Evolutionary conservation across 2,888 invertebrate genomes (phyloP).

Genomic region (Aspidapion aeneum): DNA sequence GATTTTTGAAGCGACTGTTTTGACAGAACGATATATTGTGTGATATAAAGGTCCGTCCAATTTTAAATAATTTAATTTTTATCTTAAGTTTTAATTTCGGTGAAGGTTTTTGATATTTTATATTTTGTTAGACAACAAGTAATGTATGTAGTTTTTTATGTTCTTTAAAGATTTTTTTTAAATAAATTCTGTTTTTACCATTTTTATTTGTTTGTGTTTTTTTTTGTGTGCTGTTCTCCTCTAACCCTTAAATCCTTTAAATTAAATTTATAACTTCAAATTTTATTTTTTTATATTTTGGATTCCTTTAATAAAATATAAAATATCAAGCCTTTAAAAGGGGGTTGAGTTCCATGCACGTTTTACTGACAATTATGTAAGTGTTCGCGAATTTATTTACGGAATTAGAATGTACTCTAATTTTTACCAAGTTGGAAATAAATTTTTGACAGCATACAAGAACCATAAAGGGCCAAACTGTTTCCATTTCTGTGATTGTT

Average conservation of each 20-base stretch:
- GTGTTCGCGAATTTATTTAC: no score
- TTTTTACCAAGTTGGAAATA: no score
- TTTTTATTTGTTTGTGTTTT: constrained; percentile 13
- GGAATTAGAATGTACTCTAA: no score
- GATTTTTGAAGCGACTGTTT: no score
- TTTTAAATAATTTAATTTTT: constrained; percentile 1
- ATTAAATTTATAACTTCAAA: constrained; percentile 16
- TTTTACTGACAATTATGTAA: no score
- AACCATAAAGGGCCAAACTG: no score
- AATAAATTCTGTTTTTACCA: constrained; percentile 12
- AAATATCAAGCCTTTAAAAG: not conserved
- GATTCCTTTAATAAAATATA: constrained; percentile 21
- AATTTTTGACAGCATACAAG: no score
- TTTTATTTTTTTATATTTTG: constrained; percentile 26
- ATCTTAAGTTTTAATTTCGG: constrained; percentile 19
- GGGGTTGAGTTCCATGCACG: no score
- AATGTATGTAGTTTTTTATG: constrained; percentile 26
- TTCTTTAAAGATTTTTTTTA: constrained; percentile 23
- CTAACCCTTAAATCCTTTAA: constrained; percentile 13
- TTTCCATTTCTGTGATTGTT: no score
- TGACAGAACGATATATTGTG: no score
- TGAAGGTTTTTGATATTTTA: constrained; percentile 34
- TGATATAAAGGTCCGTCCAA: constrained; percentile 20
- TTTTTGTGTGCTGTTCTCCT: constrained; percentile 18
- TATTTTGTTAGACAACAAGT: constrained; percentile 24